Base-by-base conservation (phyloP, 1,140 invertebrate species). In the Drosophila suzukii region DNA sequence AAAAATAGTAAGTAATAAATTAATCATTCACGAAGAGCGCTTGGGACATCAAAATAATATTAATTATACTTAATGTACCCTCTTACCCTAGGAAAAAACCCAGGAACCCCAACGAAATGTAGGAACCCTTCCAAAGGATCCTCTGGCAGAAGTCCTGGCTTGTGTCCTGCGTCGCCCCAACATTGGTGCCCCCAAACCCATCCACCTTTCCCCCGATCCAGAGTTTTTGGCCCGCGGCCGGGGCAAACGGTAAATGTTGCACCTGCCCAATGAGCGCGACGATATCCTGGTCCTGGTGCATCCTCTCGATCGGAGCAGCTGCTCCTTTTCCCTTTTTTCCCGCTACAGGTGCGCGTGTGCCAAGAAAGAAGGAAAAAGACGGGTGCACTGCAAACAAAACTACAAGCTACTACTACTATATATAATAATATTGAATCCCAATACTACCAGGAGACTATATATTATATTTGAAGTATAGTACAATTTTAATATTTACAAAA, bases 221-320 rank as follows among this genome's bases (percentile, higher is more conserved):
- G 8, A n/a, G 20, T 41, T n/a, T 24, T 44, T 67, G 79, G 71
- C 75, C 53, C 53, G 65, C 76, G 76, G 75, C 58, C 39, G 51
- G 44, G 39, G 46, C 63, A 73, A 88, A 86, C 83, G 83, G 83
- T 86, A 79, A 88, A 82, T 67, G 83, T 86, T 86, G 83, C 83
- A 86, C 83, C 83, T 86, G 83, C 78, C 36, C 56, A 36, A 39
- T n/a, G 49, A 47, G 34, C 38, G 49, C 62, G 15, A 12, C 38
- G 63, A 38, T 59, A 81, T 51, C 32, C 32, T 34, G 32, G 32
- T 75, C 82, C 68, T 85, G 62, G 49, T 60, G 53, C 75, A 85
- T 65, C 78, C 74, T 75, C 58, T 73, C 20, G 61, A 47, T 30
- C 38, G 27, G 38, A 38, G 71, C 83, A 79, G 78, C 81, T 74